Percentiles rank a stretch among this genome's conserved stretches.
phyloP scores from a whole-genome alignment of 2,888 invertebrate genomes.

The Ecliptopera silaceata region DNA sequence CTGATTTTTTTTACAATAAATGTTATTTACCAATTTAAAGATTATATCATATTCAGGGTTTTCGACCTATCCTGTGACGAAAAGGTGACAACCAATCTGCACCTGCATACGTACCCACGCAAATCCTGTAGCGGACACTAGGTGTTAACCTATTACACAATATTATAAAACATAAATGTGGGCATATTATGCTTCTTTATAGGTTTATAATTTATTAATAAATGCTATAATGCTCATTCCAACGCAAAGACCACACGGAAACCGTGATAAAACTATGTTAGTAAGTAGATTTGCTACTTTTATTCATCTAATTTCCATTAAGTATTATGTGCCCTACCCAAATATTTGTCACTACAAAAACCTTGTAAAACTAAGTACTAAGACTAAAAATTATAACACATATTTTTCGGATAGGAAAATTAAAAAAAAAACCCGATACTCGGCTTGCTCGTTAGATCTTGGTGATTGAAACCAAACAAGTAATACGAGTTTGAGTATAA shows the following conservation, averaged over 20 bases:
- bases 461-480: constrained; percentile 16
- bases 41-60: too few species aligned
- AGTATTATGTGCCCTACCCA: neutral
- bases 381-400: neutral
- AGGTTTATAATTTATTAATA: constrained; percentile 10
- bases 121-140: too few species aligned
- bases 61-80: too few species aligned
- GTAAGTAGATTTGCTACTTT: neutral
- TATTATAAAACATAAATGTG: neutral
- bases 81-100: too few species aligned
- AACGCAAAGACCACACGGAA: constrained; percentile 15
- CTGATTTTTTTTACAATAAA: too few species aligned
- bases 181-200: neutral
- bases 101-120: too few species aligned
- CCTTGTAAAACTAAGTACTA: neutral
- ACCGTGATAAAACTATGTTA: neutral
- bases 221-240: constrained; percentile 9
- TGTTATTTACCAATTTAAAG: too few species aligned
- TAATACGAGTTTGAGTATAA: constrained; percentile 28
- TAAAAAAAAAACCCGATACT: neutral
- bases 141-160: constrained; percentile 6
- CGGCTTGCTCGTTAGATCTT: neutral
- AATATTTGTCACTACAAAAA: constrained; percentile 3
- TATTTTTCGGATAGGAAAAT: neutral
- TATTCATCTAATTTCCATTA: constrained; percentile 6